These are phyloP conservation scores for Glossophaga mutica DNA, from an alignment of 2,797 vertebrate genomes.

Conservation along the genomic window DNA sequence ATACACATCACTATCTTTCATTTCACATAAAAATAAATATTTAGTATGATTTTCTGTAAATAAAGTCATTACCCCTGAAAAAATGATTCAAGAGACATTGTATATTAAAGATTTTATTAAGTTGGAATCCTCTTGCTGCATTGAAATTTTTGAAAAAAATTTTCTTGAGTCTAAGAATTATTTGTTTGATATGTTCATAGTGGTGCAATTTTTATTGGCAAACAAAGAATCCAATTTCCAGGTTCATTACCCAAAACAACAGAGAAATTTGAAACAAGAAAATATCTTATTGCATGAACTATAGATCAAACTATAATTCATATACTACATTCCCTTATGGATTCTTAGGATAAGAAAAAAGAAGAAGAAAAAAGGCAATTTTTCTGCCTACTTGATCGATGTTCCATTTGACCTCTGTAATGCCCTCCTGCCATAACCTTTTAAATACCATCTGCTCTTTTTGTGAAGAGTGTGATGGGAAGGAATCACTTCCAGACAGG, in stretches of 20 bases:
- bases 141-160: constrained; percentile 55
- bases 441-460: constrained; percentile 96
- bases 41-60: background rate
- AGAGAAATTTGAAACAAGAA: constrained; percentile 85
- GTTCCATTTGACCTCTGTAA: constrained; percentile 88
- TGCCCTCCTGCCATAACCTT: constrained; percentile 90
- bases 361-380: constrained; percentile 83
- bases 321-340: constrained; percentile 80
- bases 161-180: constrained; percentile 73
- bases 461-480: constrained; percentile 91
- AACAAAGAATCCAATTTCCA: constrained; percentile 85
- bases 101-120: constrained; percentile 62
- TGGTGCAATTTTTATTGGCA: constrained; percentile 79
- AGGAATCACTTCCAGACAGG: constrained; percentile 90
- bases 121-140: background rate
- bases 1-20: background rate
- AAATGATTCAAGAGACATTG: constrained; percentile 10
- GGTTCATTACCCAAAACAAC: constrained; percentile 88
- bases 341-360: constrained; percentile 81
- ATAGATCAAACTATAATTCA: constrained; percentile 85
- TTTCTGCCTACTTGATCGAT: constrained; percentile 89
- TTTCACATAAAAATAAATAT: constrained; percentile 31
- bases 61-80: background rate
- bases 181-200: constrained; percentile 68
- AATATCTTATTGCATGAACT: constrained; percentile 81